Evolutionary conservation across 1,140 invertebrate genomes (phyloP).

Genomic region (Anadara kagoshimensis): DNA sequence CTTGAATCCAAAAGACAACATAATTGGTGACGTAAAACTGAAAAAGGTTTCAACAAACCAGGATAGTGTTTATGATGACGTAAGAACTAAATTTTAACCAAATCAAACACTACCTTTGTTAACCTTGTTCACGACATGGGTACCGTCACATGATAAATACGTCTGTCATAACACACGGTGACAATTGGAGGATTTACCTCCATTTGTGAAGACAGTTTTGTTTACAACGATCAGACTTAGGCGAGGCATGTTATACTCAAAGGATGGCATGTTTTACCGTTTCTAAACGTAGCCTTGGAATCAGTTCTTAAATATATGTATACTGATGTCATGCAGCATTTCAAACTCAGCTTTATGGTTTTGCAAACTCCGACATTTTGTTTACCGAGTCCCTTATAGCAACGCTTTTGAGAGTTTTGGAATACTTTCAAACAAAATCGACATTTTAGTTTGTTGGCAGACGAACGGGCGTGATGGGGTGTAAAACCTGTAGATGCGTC

Average conservation of each 20-base stretch:
- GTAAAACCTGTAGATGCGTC: slow-evolving; percentile 8
- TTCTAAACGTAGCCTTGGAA: slow-evolving; percentile 8
- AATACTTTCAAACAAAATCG: background rate
- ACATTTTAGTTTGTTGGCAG: slow-evolving; percentile 22
- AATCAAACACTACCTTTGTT: background rate
- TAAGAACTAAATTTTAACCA: too few relatives aligned
- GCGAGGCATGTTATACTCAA: slow-evolving; percentile 4
- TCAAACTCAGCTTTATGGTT: slow-evolving; percentile 34
- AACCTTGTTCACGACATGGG: slow-evolving; percentile 31
- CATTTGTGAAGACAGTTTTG: slow-evolving; percentile 22
- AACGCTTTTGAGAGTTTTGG: slow-evolving; percentile 18
- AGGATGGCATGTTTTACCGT: slow-evolving; percentile 33
- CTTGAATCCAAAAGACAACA: too few relatives aligned
- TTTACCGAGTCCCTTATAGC: slow-evolving; percentile 28
- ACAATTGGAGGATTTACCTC: slow-evolving; percentile 32
- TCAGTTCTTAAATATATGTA: slow-evolving; percentile 47
- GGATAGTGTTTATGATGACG: too few relatives aligned
- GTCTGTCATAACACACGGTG: slow-evolving; percentile 30
- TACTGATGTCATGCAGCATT: slow-evolving; percentile 25
- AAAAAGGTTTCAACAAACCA: too few relatives aligned
- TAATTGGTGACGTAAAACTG: too few relatives aligned
- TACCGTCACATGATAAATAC: background rate
- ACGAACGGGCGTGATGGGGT: slow-evolving; percentile 37
- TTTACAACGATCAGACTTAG: slow-evolving; percentile 19
- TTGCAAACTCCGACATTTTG: slow-evolving; percentile 42